phyloP scores from a whole-genome alignment of 1,140 invertebrate species.

The Harlomillsia oculata region DNA sequence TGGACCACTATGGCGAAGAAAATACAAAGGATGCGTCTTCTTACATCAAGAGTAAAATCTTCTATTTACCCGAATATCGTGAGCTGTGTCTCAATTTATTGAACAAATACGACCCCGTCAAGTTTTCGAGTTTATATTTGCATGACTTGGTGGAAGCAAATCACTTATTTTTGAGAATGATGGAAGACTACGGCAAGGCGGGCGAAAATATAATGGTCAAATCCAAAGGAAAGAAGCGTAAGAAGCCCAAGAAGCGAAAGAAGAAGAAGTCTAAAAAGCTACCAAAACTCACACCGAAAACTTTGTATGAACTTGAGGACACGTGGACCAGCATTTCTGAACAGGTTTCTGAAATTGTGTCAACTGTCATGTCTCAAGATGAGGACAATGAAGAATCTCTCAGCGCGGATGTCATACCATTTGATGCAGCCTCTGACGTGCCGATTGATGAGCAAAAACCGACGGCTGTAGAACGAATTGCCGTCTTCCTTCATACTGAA shows the following conservation, averaged over 20 bases:
- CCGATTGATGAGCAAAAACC: conserved; percentile 80
- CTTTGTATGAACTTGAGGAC: conserved; percentile 27
- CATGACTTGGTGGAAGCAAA: conserved; percentile 78
- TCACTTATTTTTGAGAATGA: conserved; percentile 85
- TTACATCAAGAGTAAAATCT: conserved; percentile 83
- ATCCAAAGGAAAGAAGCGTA: conserved; percentile 42
- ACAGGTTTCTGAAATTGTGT: conserved; percentile 11
- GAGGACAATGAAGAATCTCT: conserved; percentile 39
- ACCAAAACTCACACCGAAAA: conserved; percentile 36
- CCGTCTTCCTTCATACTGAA: conserved; percentile 58
- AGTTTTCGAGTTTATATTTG: conserved; percentile 77
- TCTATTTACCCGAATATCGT: conserved; percentile 88
- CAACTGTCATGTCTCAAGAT: conserved; percentile 45
- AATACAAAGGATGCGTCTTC: conserved; percentile 63
- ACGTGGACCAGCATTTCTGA: conserved; percentile 14
- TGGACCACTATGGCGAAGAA: conserved; percentile 63
- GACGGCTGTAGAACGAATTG: conserved; percentile 77
- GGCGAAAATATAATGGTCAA: conserved; percentile 59
- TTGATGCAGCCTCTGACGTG: conserved; percentile 73
- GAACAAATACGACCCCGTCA: conserved; percentile 68
- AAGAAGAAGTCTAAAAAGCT: conserved; percentile 16
- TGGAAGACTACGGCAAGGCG: conserved; percentile 67
- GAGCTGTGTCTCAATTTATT: conserved; percentile 75
- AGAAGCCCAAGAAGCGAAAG: conserved; percentile 8
- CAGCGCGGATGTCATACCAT: conserved; percentile 61